Conservation (phyloP, 2,888 invertebrate genomes). For the Athalia rosae region DNA sequence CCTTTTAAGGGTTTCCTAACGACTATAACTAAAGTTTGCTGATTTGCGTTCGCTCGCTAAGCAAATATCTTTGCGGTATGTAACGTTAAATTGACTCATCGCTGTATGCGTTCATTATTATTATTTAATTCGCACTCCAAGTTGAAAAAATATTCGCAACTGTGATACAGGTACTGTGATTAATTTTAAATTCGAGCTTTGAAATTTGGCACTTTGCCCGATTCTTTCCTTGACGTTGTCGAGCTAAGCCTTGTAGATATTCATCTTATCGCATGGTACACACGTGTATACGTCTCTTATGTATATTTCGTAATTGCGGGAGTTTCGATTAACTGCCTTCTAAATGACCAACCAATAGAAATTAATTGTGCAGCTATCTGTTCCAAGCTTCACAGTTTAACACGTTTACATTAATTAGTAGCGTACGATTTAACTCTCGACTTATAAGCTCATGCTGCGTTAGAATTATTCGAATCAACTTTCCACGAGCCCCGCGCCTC, state of each 20-base stretch:
- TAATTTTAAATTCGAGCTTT: too few relatives aligned
- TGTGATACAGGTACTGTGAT: too few relatives aligned
- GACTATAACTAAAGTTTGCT: conserved; percentile 28
- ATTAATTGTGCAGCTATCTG: conserved; percentile 10
- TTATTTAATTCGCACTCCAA: too few relatives aligned
- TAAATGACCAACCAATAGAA: conserved; percentile 18
- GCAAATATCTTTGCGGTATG: background rate
- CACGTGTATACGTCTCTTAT: too few relatives aligned
- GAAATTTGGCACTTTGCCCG: background rate
- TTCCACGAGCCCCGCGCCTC: background rate
- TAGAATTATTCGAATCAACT: conserved; percentile 11
- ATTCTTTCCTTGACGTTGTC: background rate
- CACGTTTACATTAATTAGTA: conserved; percentile 34
- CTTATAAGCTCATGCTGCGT: background rate
- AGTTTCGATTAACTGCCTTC: conserved; percentile 24
- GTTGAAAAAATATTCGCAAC: too few relatives aligned
- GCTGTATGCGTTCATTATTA: too few relatives aligned
- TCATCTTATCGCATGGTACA: conserved; percentile 1
- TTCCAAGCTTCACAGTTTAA: conserved; percentile 8
- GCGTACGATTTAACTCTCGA: background rate
- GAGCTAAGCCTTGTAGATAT: background rate
- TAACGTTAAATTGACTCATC: too few relatives aligned
- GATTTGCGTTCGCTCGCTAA: conserved; percentile 3
- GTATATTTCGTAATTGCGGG: conserved; percentile 8
- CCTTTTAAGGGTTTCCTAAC: conserved; percentile 30